Percentiles rank a stretch among this genome's conserved stretches.
These are phyloP conservation scores for Alexandromys fortis DNA, from an alignment of 2,113 vertebrate species.

Conservation along the genomic window DNA sequence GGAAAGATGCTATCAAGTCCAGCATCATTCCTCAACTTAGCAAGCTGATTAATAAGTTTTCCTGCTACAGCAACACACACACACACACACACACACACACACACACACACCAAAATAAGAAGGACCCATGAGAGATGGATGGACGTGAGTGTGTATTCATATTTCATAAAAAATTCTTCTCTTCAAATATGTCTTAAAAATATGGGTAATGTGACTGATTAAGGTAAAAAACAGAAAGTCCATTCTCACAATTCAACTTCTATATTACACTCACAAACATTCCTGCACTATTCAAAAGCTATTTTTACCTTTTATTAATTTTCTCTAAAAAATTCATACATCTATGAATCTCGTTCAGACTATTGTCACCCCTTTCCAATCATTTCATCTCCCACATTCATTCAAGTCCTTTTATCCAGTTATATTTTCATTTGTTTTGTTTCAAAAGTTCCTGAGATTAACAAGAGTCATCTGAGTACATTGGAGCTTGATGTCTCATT, in stretches of 20 bases:
- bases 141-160: not conserved
- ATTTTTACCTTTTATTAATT: not conserved
- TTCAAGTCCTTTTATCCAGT: not conserved
- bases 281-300: not conserved
- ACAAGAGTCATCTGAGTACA: not conserved
- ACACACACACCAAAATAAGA: not conserved
- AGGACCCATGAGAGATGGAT: not conserved
- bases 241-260: not conserved
- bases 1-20: not conserved
- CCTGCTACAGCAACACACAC: not conserved
- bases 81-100: not conserved
- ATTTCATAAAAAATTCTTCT: not conserved
- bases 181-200: not conserved
- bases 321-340: not conserved
- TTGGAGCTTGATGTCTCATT: not conserved
- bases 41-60: not conserved
- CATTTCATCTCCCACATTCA: not conserved
- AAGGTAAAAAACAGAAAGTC: not conserved
- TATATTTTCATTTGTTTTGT: not conserved
- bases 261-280: not conserved
- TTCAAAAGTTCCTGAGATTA: not conserved
- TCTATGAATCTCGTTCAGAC: not conserved
- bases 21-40: not conserved
- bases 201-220: not conserved
- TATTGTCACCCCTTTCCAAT: not conserved